Evolutionary conservation across 2,797 vertebrate genomes (phyloP).

Genomic region (Macropus fuliginosus): DNA sequence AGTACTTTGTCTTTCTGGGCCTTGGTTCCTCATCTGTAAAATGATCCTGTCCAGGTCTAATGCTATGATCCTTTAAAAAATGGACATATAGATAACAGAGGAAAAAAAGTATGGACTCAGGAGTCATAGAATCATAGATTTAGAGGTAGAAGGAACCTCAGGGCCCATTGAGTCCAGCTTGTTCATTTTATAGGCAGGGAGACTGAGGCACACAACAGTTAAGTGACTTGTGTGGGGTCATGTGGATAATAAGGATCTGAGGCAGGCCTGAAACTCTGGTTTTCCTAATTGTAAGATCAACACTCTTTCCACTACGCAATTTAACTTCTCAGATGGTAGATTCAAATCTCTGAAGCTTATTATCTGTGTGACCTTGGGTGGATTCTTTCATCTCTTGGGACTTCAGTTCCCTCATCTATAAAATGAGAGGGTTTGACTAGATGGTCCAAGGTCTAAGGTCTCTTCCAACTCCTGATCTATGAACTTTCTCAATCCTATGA

Average conservation of each 20-base stretch:
- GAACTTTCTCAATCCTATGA: too few species aligned
- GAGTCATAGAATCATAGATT: neutral
- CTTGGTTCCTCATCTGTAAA: neutral
- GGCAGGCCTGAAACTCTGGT: neutral
- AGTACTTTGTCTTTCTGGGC: neutral
- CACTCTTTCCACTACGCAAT: neutral
- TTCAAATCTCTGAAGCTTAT: neutral
- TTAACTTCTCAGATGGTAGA: neutral
- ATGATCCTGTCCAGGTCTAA: neutral
- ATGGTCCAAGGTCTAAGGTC: neutral
- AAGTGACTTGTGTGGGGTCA: neutral
- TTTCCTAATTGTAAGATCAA: neutral
- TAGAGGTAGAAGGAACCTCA: neutral
- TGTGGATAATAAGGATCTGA: neutral
- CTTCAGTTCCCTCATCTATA: neutral
- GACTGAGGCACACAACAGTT: neutral
- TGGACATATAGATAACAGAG: neutral
- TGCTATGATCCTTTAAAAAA: neutral
- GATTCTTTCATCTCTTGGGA: neutral
- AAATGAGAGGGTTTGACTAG: neutral
- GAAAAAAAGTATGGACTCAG: neutral
- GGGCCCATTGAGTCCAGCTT: neutral
- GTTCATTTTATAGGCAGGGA: neutral
- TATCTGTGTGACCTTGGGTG: neutral
- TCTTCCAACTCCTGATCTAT: neutral